Evolutionary conservation across 2,113 vertebrate species (phyloP), one percentile per base, ranked within the genome.

Genomic region (Litocranius walleri): DNA sequence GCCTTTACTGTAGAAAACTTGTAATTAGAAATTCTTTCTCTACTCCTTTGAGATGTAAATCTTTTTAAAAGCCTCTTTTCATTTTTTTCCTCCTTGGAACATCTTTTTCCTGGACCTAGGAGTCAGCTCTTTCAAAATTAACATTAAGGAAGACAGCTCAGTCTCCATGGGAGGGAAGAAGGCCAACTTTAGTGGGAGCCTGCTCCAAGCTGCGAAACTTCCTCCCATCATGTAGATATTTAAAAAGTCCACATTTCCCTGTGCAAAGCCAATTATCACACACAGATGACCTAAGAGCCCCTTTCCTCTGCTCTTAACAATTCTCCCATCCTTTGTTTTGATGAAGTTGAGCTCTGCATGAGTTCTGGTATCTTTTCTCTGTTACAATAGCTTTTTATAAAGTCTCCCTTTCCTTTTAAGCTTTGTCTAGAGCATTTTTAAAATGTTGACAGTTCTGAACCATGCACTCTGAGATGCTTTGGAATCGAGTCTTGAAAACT

Each of bases 381-480:
- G 1, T 3, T 10, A 9, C 3, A n/a, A 5, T 7, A 14, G 10
- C 36, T 50, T 78, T 52, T n/a, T 59, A 30, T 19, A 17, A 33
- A 50, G 29, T 25, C 62, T 74, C 43, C 25, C 21, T 3, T 57
- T 36, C 23, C 9, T 33, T 23, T 45, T 5, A 14, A 14, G 17
- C 15, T 67, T n/a, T 10, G 15, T 40, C 27, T 5, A n/a, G 57
- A 59, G 4, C 21, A 52, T 36, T 88, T 78, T 40, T 1, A 23
- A 36, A 71, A 6, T 61, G n/a, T 87, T 36, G 11, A 19, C 83
- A 6, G 30, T 23, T 57, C 8, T 36, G 71, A 85, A 15, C 43
- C 1, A 2, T 10, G 23, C 12, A n/a, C 19, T 52, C 3, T 16
- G 25, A 61, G 9, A 33, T 11, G 17, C 5, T 2, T 5, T 80